phyloP scores from a whole-genome alignment of 92 coral and sea anemone genomes.

The Umimayanthus kanabou region DNA sequence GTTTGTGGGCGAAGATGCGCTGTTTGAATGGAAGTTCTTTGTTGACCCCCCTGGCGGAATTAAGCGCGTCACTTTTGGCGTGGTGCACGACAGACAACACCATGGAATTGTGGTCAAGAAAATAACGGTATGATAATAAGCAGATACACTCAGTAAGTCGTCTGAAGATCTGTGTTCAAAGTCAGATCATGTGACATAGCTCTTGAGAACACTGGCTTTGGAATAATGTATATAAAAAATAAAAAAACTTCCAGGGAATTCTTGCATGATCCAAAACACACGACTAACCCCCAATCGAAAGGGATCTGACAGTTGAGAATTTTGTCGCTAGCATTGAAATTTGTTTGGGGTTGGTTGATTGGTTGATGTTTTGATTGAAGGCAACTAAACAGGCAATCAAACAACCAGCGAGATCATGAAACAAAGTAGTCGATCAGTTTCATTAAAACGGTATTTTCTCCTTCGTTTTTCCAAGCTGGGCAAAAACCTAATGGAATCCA shows the following conservation, averaged over 20 bases:
- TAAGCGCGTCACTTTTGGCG: conserved; percentile 21
- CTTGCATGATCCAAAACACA: background rate
- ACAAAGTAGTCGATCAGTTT: background rate
- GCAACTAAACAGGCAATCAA: too few relatives aligned
- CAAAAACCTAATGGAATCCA: background rate
- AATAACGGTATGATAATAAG: background rate
- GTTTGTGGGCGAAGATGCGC: conserved; percentile 40
- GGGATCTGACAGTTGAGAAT: background rate
- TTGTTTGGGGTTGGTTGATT: too few relatives aligned
- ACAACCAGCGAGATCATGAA: too few relatives aligned
- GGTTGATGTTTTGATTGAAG: too few relatives aligned
- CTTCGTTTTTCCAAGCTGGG: conserved; percentile 4
- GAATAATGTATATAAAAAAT: background rate
- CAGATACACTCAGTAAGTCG: too few relatives aligned
- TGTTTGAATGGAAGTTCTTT: conserved; percentile 30
- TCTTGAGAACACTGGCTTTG: background rate
- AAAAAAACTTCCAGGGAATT: background rate
- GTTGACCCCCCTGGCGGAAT: conserved; percentile 31
- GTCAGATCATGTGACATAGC: background rate
- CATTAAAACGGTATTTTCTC: background rate
- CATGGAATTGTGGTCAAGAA: conserved; percentile 20
- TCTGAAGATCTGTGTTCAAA: background rate
- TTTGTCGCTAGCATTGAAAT: too few relatives aligned
- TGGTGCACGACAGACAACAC: background rate
- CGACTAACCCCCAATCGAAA: background rate